phyloP scores from a whole-genome alignment of 2,888 invertebrate genomes.

The Nysson spinosus region DNA sequence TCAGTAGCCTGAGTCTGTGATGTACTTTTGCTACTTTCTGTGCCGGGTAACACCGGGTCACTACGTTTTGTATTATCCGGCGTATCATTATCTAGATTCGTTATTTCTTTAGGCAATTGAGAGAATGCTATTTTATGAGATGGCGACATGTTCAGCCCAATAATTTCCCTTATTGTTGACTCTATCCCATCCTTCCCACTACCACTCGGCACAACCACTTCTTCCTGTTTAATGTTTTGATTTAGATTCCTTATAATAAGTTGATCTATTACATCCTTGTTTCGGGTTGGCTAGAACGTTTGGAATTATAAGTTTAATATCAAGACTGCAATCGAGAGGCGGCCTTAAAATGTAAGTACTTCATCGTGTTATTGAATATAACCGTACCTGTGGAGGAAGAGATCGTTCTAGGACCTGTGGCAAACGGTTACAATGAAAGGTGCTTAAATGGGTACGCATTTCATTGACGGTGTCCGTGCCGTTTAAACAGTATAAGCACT shows the following conservation, averaged over 20 bases:
- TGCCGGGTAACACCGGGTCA: slow-evolving; percentile 21
- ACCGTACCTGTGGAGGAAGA: slow-evolving; percentile 66
- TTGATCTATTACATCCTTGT: slow-evolving; percentile 68
- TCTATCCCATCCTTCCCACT: slow-evolving; percentile 4
- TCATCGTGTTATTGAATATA: neutral
- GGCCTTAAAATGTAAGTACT: no score
- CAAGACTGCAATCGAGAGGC: no score
- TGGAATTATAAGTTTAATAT: neutral
- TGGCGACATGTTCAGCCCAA: neutral
- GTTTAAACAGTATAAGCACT: slow-evolving; percentile 79
- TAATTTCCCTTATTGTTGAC: neutral
- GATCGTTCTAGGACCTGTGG: slow-evolving; percentile 72
- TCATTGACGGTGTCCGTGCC: slow-evolving; percentile 73
- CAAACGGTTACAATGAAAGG: slow-evolving; percentile 75
- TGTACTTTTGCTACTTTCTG: neutral
- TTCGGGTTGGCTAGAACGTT: slow-evolving; percentile 53
- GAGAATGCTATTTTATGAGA: neutral
- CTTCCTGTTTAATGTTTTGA: slow-evolving; percentile 25
- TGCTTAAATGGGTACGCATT: slow-evolving; percentile 78
- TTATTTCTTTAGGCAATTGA: slow-evolving; percentile 10
- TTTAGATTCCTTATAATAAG: slow-evolving; percentile 66
- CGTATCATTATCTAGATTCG: slow-evolving; percentile 11
- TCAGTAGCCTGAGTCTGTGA: neutral
- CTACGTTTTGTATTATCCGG: slow-evolving; percentile 18
- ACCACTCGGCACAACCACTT: slow-evolving; percentile 2